phyloP scores from a whole-genome alignment of 2,888 invertebrate genomes.

The Toxonevra muliebris region DNA sequence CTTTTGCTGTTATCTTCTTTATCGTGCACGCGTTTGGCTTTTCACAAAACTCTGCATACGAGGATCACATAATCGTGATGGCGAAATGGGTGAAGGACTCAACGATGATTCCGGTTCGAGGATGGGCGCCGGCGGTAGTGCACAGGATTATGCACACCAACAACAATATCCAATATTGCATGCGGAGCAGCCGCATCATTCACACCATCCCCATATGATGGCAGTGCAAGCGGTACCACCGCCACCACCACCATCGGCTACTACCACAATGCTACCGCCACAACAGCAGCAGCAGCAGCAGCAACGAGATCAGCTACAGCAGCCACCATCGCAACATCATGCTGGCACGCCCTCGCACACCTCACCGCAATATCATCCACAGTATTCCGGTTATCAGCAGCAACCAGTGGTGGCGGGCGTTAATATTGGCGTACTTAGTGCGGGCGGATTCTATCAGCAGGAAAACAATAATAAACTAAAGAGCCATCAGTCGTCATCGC shows the following conservation, averaged over 20 bases:
- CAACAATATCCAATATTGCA: conserved; percentile 60
- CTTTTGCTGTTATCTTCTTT: conserved; percentile 68
- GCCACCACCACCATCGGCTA: conserved; percentile 36
- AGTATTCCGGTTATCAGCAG: conserved; percentile 58
- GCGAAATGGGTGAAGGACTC: conserved; percentile 62
- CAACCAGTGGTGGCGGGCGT: conserved; percentile 60
- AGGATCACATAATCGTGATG: conserved; percentile 61
- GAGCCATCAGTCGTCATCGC: conserved; percentile 35
- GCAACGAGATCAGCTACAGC: conserved; percentile 30
- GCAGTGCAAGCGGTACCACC: conserved; percentile 50
- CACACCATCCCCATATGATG: conserved; percentile 42
- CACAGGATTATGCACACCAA: conserved; percentile 60
- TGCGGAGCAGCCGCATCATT: conserved; percentile 53
- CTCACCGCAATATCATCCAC: conserved; percentile 57
- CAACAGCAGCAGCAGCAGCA: conserved; percentile 17
- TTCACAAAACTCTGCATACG: conserved; percentile 64
- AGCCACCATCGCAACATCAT: conserved; percentile 44
- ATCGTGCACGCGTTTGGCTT: conserved; percentile 66
- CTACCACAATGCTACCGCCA: neutral
- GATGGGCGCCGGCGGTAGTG: conserved; percentile 58
- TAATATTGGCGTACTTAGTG: conserved; percentile 60
- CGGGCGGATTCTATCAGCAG: conserved; percentile 57
- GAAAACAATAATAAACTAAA: conserved; percentile 37
- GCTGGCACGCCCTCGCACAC: conserved; percentile 38
- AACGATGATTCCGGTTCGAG: conserved; percentile 61